These are phyloP conservation scores for Drosophila testacea DNA, from an alignment of 2,888 invertebrate genomes.

Conservation along the genomic window DNA sequence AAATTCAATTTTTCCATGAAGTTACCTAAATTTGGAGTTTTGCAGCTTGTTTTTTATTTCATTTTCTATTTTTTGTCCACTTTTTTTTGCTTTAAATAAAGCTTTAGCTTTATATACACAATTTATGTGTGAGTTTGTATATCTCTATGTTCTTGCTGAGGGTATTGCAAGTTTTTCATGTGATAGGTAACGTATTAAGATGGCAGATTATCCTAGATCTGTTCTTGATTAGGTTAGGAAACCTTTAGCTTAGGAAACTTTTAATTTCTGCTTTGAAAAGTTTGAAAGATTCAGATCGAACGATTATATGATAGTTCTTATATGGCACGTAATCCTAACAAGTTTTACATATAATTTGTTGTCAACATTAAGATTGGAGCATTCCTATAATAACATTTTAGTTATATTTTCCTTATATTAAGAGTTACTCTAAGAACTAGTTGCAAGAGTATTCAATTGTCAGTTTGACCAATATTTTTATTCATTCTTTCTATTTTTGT, in stretches of 20 bases:
- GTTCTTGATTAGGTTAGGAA: background rate
- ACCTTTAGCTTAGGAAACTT: too few relatives aligned
- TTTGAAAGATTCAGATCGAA: too few relatives aligned
- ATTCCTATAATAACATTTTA: background rate
- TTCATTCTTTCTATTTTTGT: conserved; percentile 13
- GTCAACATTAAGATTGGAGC: too few relatives aligned
- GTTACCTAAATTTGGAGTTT: conserved; percentile 65
- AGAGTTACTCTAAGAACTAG: too few relatives aligned
- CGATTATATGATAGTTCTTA: too few relatives aligned
- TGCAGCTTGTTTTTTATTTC: conserved; percentile 30
- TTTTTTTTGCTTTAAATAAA: conserved; percentile 11
- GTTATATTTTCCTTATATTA: too few relatives aligned
- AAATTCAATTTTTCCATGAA: conserved; percentile 75
- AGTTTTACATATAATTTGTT: too few relatives aligned
- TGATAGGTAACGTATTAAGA: background rate
- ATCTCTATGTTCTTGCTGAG: background rate
- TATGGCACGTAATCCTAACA: too few relatives aligned
- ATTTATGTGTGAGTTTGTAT: conserved; percentile 5
- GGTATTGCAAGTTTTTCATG: background rate
- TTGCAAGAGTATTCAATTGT: conserved; percentile 1
- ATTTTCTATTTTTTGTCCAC: background rate
- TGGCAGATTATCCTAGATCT: too few relatives aligned
- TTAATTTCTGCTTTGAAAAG: too few relatives aligned
- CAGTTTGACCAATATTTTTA: background rate
- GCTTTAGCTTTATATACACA: conserved; percentile 49